phyloP scores from a whole-genome alignment of 2,113 vertebrate species.

The Mus pahari region DNA sequence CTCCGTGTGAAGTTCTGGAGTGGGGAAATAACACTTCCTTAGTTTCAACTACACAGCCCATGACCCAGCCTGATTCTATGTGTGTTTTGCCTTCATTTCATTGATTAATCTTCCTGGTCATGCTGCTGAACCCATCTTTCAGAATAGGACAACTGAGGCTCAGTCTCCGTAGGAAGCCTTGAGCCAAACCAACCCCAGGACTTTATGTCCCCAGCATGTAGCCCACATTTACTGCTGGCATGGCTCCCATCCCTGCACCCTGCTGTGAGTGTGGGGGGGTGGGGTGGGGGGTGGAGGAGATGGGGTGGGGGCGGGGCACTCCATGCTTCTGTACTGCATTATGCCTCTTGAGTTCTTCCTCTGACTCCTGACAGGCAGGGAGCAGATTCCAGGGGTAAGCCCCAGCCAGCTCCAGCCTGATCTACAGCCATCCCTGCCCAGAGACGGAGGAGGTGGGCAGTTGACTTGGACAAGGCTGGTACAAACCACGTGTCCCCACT shows the following conservation, averaged over 20 bases:
- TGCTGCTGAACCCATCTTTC: neutral
- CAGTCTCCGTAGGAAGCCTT: neutral
- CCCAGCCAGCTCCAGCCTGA: neutral
- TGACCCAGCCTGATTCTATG: neutral
- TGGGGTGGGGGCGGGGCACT: neutral
- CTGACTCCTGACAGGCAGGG: neutral
- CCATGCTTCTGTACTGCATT: rapidly evolving
- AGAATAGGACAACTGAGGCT: conserved; percentile 11
- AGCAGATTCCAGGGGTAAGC: neutral
- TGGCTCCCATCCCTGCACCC: neutral
- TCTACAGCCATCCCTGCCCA: neutral
- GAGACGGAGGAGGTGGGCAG: neutral
- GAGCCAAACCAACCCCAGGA: neutral
- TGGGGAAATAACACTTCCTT: neutral
- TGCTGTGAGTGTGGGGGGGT: neutral
- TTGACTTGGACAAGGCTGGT: neutral
- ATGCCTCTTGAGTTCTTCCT: neutral
- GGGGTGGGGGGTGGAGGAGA: too few relatives aligned
- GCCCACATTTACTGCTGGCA: neutral
- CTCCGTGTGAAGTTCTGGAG: neutral
- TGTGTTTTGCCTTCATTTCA: neutral
- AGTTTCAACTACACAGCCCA: neutral
- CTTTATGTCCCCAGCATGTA: neutral
- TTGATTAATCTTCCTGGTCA: neutral
- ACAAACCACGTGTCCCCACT: neutral